Conservation (phyloP, 2,797 vertebrate species). For the Serranus cabrilla region DNA sequence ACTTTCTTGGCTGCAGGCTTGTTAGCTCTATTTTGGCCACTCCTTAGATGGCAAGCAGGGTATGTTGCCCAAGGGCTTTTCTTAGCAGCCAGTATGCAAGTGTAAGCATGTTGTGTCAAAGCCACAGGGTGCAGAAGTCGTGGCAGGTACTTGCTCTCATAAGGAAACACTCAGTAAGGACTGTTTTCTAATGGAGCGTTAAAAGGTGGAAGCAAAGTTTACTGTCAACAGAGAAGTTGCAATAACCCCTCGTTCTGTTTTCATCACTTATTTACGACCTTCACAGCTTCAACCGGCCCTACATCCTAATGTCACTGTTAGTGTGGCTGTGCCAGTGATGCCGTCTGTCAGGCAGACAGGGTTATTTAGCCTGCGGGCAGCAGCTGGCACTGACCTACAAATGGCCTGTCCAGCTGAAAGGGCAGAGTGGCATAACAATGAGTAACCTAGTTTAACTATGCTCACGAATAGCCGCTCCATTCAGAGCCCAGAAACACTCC, state of each 20-base stretch:
- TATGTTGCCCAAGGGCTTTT: constrained; percentile 66
- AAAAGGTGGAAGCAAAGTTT: neutral
- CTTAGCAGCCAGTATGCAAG: constrained; percentile 75
- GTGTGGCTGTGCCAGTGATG: constrained; percentile 19
- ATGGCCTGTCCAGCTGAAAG: constrained; percentile 46
- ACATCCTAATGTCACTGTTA: neutral
- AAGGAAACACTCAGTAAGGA: neutral
- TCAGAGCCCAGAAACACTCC: constrained; percentile 13
- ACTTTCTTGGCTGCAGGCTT: constrained; percentile 38
- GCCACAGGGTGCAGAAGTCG: constrained; percentile 15
- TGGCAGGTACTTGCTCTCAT: constrained; percentile 4
- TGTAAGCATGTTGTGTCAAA: constrained; percentile 69
- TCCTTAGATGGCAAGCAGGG: constrained; percentile 73
- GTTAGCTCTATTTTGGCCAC: constrained; percentile 47
- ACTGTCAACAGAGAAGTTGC: neutral
- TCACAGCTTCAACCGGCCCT: neutral
- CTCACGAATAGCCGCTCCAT: constrained; percentile 20
- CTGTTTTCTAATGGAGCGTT: neutral
- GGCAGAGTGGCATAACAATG: constrained; percentile 37
- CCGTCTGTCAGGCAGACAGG: constrained; percentile 47
- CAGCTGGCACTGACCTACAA: constrained; percentile 70
- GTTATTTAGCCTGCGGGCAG: constrained; percentile 47
- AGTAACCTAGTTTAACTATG: constrained; percentile 49
- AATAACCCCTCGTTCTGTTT: neutral
- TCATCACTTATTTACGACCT: neutral